A percentile compares a stretch with the other conserved stretches of the same genome.
Evolutionary conservation across 2,888 invertebrate genomes (phyloP).

Genomic region (Cosmopolites sordidus): DNA sequence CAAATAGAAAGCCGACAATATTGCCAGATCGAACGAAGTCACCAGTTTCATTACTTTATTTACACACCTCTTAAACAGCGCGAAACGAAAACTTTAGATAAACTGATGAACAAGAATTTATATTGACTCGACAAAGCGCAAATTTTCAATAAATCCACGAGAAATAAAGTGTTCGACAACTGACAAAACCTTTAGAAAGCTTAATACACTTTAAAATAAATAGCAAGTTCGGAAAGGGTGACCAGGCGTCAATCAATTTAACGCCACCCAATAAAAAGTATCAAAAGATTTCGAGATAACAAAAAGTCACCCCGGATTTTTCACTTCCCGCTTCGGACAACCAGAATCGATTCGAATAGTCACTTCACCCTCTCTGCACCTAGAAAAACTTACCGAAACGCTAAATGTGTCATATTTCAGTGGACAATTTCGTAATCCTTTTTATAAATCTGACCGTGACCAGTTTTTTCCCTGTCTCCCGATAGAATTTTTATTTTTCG

Average conservation of each 20-base stretch:
- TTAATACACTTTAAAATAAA: conserved; percentile 2
- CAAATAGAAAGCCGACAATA: too few species aligned
- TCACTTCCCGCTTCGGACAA: neutral
- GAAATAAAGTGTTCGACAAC: neutral
- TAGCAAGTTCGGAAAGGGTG: neutral
- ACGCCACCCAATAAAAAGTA: conserved; percentile 1
- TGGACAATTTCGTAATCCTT: neutral
- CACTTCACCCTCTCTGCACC: neutral
- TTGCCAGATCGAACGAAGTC: too few species aligned
- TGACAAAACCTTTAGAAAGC: neutral
- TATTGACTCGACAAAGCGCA: too few species aligned
- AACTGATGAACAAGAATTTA: too few species aligned
- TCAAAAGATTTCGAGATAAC: conserved; percentile 4
- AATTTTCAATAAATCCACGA: too few species aligned
- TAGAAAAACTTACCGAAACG: neutral
- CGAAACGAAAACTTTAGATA: too few species aligned
- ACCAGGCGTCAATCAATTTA: neutral
- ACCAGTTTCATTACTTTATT: too few species aligned
- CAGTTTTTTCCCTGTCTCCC: too few species aligned
- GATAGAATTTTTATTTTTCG: too few species aligned
- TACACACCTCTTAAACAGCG: too few species aligned
- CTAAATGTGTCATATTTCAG: neutral
- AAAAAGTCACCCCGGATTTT: neutral
- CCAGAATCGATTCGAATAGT: conserved; percentile 6
- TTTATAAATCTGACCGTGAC: neutral